Conservation (phyloP, 2,113 vertebrate species). For the Elanus axillaris region DNA sequence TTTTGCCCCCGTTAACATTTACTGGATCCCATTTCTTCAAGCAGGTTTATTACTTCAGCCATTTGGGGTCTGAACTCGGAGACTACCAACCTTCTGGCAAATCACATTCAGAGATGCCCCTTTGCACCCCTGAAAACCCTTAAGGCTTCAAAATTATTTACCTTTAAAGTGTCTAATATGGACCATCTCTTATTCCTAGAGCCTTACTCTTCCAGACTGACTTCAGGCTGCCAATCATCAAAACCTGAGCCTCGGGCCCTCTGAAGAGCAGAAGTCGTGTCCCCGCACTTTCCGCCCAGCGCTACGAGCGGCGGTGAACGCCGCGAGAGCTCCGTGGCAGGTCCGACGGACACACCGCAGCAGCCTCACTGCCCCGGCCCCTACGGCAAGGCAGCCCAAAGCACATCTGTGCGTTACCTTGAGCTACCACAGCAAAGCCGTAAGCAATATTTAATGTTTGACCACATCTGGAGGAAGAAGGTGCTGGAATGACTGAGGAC, state of each 20-base stretch:
- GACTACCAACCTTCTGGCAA: background rate
- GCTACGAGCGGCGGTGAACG: accelerated
- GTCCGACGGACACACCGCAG: background rate
- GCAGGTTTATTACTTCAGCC: background rate
- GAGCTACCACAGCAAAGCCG: background rate
- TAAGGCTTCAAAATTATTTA: background rate
- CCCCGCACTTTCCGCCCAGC: background rate
- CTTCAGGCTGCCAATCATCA: background rate
- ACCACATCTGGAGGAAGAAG: background rate
- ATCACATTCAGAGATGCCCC: background rate
- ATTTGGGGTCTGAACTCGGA: background rate
- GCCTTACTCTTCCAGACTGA: background rate
- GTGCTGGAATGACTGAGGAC: background rate
- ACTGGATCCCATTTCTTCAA: background rate
- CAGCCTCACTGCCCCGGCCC: background rate
- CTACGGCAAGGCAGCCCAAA: background rate
- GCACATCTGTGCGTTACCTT: background rate
- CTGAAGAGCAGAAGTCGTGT: background rate
- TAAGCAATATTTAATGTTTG: background rate
- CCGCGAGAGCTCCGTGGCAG: accelerated
- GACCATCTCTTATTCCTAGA: background rate
- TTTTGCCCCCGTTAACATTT: background rate
- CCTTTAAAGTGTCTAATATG: background rate
- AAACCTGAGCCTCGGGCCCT: background rate
- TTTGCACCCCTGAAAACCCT: background rate